A percentile compares a stretch with the other conserved stretches of the same genome.
Conservation (phyloP, 2,888 invertebrate species). For the Ormyrus labotus region DNA sequence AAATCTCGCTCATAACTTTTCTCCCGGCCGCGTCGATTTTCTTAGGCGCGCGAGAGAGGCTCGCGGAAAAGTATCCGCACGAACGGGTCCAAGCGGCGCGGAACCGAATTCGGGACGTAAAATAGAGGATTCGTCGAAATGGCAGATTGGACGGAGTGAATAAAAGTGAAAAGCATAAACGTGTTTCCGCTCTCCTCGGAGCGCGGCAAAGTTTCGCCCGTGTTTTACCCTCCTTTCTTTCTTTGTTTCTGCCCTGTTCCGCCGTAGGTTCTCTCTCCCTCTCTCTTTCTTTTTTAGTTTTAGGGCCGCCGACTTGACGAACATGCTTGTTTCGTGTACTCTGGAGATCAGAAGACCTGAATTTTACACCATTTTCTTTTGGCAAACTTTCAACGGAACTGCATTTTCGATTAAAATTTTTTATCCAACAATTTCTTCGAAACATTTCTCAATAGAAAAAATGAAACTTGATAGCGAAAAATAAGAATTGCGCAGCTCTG, state of each 20-base stretch:
- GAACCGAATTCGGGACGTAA: conserved; percentile 2
- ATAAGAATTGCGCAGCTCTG: no score
- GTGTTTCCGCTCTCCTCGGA: conserved; percentile 7
- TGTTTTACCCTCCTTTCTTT: not conserved
- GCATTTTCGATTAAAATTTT: no score
- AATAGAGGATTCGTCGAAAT: conserved; percentile 18
- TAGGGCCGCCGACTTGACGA: not conserved
- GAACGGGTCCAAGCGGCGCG: conserved; percentile 18
- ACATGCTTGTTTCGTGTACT: not conserved
- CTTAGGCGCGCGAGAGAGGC: no score
- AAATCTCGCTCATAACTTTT: no score
- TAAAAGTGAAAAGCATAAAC: conserved; percentile 43
- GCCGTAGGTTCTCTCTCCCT: not conserved
- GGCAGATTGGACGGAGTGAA: conserved; percentile 22
- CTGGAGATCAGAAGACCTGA: not conserved
- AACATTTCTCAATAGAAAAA: no score
- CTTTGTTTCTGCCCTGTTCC: not conserved
- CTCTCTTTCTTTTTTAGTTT: not conserved
- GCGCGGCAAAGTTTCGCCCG: not conserved
- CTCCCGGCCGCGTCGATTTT: no score
- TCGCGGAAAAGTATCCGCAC: not conserved
- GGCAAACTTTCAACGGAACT: no score
- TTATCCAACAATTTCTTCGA: no score
- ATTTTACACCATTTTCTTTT: not conserved
- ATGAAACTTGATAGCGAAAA: no score